Evolutionary conservation across 2,113 vertebrate species (phyloP), one percentile per base, ranked within the genome.

Genomic region (Piprites chloris): DNA sequence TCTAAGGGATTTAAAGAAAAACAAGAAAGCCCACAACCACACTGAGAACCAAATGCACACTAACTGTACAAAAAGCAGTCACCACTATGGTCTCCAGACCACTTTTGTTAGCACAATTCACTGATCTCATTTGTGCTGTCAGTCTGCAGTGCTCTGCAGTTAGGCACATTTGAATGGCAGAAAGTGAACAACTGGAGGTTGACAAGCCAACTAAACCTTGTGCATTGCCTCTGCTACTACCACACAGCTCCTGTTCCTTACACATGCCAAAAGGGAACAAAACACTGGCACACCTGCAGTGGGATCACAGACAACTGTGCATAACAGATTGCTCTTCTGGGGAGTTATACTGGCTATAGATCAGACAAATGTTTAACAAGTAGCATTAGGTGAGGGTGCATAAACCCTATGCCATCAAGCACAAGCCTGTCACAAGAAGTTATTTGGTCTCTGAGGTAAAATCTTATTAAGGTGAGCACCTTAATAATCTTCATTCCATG

Each of bases 1-100:
- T 99, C 99, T 99, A 96, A 91, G 17, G 67, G 59, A 93, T 89
- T 91, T 35, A 86, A 95, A 90, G 35, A 58, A 66, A 66, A 52
- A 59, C 13, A 75, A 22, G 62, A 85, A 63, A 35, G 1, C 4
- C 9, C 56, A 67, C 35, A 74, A 89, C 2, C 16, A 74, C 5
- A 23, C 0, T 89, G 49, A 91, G 69, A 86, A 71, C 12, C 16
- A 73, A 89, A 82, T 8, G 41, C 23, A 71, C 49, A 11, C 3
- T 27, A 42, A 32, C 27, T 35, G 17, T 46, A 80, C 11, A n/a
- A 27, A 65, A 4, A 71, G 42, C 67, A 63, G 50, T 11, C 50
- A 79, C 30, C n/a, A 42, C 49, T 7, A 4, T 22, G 30, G 33
- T 46, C 52, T 42, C 42, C 56, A 72, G 39, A 67, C 3, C 18